Base-by-base conservation (phyloP, 2,888 invertebrate genomes). In the Caenorhabditis angaria region DNA sequence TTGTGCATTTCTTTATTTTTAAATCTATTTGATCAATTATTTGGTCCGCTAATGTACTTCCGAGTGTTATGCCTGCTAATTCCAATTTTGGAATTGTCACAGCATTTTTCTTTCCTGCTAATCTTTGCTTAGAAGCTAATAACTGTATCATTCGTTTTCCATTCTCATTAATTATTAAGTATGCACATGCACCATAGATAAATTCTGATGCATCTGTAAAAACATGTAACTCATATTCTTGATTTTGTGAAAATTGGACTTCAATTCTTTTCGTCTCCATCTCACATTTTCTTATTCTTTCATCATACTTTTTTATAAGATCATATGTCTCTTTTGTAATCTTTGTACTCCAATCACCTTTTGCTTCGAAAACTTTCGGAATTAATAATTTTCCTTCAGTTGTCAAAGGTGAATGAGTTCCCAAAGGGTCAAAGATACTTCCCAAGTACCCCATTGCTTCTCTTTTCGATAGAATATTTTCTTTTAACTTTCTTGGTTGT, bases 181-280 rank as follows among this genome's bases (percentile, higher is more conserved):
- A 64, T 22, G 57, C 57, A 10, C 28, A 48, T 18, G 50, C 48
- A n/a, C 50, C 64, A 29, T 50, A 64, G 1, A 64, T 51, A 4
- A 56, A 29, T 57, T 57, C 57, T 3, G 64, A 64, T 10, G 64
- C 64, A 35, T 64, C 64, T 10, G 57, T 56, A 27, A 64, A 58
- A 22, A 64, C 28, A n/a, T 22, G 25, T 28, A 63, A 22, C 22
- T 25, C 28, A 22, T 28, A 48, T 41, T 10, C 1, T 20, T 22
- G 25, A 3, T 55, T 54, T 28, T 35, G 54, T n/a, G 24, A 24
- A 20, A 41, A 28, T 25, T 12, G 8, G 25, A 25, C 41, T 55
- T 28, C n/a, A n/a, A 6, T 54, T 61, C 54, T 54, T 18, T 8
- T n/a, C 5, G 51, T 50, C 8, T 27, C 29, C 2, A 56, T 18